Percentiles rank a stretch among this genome's conserved stretches.
These are phyloP conservation scores for Drosophila nr. perissopoda DNA, from an alignment of 2,888 invertebrate species.

Conservation along the genomic window DNA sequence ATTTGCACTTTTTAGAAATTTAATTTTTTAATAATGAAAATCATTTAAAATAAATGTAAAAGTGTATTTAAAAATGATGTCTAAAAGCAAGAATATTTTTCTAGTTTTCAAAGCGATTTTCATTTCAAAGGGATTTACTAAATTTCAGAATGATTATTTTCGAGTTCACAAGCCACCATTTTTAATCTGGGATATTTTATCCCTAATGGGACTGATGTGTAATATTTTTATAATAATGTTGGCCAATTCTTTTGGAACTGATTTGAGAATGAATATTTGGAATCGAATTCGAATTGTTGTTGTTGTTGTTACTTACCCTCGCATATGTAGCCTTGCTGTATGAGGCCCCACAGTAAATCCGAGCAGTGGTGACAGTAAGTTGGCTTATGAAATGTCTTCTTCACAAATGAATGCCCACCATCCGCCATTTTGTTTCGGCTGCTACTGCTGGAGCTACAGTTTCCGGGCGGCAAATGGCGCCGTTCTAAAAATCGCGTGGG, in stretches of 20 bases:
- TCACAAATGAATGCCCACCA: slow-evolving; percentile 98
- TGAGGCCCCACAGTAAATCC: slow-evolving; percentile 99
- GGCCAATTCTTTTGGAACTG: neutral
- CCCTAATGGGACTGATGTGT: neutral
- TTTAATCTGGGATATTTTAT: neutral
- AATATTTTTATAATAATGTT: neutral
- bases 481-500: slow-evolving; percentile 43
- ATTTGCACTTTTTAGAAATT: neutral
- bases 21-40: neutral
- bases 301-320: slow-evolving; percentile 91
- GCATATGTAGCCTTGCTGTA: slow-evolving; percentile 99
- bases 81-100: neutral
- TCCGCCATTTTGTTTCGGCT: slow-evolving; percentile 85
- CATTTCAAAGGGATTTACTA: neutral
- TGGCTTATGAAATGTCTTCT: slow-evolving; percentile 99
- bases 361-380: slow-evolving; percentile 99
- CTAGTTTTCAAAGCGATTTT: neutral
- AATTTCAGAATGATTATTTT: no score
- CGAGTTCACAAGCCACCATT: neutral
- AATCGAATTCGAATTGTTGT: neutral
- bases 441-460: slow-evolving; percentile 57
- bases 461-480: slow-evolving; percentile 38
- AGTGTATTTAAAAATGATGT: neutral
- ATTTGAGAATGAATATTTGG: neutral
- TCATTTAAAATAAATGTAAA: neutral